A percentile compares a stretch with the other conserved stretches of the same genome.
Evolutionary conservation across 2,113 vertebrate genomes (phyloP).

Genomic region (Sinocyclocheilus anshuiensis): DNA sequence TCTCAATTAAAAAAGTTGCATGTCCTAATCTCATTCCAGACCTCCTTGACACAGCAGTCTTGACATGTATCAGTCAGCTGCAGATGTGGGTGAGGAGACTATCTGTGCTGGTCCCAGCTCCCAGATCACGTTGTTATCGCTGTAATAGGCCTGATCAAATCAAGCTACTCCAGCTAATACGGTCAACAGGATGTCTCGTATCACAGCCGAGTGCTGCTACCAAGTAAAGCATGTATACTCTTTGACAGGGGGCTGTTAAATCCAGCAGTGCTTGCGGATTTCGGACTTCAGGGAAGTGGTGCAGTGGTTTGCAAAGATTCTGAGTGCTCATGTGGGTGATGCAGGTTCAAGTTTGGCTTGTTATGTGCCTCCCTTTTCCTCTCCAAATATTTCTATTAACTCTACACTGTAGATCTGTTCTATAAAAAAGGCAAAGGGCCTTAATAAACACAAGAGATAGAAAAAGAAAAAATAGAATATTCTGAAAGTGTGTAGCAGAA

Average conservation of each 20-base stretch:
- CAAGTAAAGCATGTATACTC: background rate
- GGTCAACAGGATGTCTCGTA: slow-evolving; percentile 22
- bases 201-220: background rate
- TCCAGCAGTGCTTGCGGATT: background rate
- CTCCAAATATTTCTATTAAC: no score
- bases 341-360: no score
- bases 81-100: background rate
- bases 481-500: no score
- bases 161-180: slow-evolving; percentile 4
- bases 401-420: no score
- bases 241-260: no score
- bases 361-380: no score
- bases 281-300: background rate
- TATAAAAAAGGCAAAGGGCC: no score
- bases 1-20: slow-evolving; percentile 66
- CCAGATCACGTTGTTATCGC: slow-evolving; percentile 15
- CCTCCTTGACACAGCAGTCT: slow-evolving; percentile 50
- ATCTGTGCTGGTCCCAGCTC: background rate
- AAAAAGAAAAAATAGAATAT: no score
- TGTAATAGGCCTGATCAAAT: slow-evolving; percentile 27
- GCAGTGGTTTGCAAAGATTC: no score
- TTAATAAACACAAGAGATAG: no score
- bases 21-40: slow-evolving; percentile 64
- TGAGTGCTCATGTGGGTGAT: no score
- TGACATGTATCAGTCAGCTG: slow-evolving; percentile 60